These are phyloP conservation scores for Poeciliopsis occidentalis DNA, from an alignment of 2,113 vertebrate species.

Conservation along the genomic window DNA sequence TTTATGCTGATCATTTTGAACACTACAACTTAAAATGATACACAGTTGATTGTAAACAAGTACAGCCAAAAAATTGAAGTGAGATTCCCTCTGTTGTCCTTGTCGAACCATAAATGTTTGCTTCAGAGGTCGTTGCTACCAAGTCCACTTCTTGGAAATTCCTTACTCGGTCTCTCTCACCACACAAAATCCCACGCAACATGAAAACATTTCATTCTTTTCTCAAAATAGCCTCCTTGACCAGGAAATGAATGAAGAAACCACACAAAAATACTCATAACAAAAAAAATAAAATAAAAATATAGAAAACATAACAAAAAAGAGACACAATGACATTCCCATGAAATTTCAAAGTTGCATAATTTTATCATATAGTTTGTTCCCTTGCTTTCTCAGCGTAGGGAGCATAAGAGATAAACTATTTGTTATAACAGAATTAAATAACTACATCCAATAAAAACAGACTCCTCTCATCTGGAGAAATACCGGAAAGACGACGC, in stretches of 20 bases:
- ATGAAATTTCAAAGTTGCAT: not conserved
- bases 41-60: not conserved
- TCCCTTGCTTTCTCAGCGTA: no score
- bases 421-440: not conserved
- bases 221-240: not conserved
- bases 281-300: accelerated
- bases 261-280: not conserved
- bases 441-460: no score
- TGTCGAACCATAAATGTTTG: not conserved
- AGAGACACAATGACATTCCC: not conserved
- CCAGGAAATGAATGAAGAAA: not conserved
- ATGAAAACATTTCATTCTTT: not conserved
- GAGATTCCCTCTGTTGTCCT: not conserved
- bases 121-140: not conserved
- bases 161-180: not conserved
- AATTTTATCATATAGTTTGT: not conserved
- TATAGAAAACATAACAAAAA: not conserved
- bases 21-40: not conserved
- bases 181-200: not conserved
- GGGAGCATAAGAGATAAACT: not conserved
- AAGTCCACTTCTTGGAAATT: not conserved
- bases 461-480: no score
- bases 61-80: not conserved
- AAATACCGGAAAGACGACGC: no score
- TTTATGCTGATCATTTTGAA: not conserved